Evolutionary conservation across 2,113 vertebrate genomes (phyloP).

Genomic region (Rostratula benghalensis): DNA sequence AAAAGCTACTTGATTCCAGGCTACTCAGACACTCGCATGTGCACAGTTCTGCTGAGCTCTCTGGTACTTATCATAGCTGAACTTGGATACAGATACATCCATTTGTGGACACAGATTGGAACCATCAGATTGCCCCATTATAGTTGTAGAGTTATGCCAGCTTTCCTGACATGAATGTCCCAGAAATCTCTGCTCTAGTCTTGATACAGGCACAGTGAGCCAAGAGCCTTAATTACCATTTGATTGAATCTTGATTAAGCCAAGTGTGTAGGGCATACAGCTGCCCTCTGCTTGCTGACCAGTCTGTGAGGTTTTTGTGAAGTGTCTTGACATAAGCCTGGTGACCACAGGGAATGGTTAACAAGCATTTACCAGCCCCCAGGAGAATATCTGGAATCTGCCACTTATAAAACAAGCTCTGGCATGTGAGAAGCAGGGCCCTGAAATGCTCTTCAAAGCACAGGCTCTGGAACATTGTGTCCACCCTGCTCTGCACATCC

Average conservation of each 20-base stretch:
- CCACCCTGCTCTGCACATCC: not conserved
- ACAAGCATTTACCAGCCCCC: not conserved
- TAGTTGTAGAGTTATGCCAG: not conserved
- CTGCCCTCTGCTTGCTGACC: not conserved
- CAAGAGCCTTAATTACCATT: not conserved
- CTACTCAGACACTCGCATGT: rapidly evolving
- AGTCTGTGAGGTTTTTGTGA: not conserved
- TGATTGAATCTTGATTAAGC: not conserved
- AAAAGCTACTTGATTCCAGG: not conserved
- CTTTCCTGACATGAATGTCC: not conserved
- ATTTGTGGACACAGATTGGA: not conserved
- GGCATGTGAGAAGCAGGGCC: not conserved
- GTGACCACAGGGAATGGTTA: not conserved
- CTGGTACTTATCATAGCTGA: not conserved
- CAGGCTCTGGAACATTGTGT: not conserved
- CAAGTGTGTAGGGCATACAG: not conserved
- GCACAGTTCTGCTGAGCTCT: not conserved
- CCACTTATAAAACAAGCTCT: not conserved
- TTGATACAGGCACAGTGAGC: not conserved
- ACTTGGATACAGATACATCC: not conserved
- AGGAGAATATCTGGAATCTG: not conserved
- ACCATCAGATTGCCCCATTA: not conserved
- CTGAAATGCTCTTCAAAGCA: not conserved
- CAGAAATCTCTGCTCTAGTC: not conserved
- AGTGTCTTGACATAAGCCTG: not conserved